These are phyloP conservation scores for Hyles lineata DNA, from an alignment of 2,888 invertebrate genomes.

Conservation along the genomic window DNA sequence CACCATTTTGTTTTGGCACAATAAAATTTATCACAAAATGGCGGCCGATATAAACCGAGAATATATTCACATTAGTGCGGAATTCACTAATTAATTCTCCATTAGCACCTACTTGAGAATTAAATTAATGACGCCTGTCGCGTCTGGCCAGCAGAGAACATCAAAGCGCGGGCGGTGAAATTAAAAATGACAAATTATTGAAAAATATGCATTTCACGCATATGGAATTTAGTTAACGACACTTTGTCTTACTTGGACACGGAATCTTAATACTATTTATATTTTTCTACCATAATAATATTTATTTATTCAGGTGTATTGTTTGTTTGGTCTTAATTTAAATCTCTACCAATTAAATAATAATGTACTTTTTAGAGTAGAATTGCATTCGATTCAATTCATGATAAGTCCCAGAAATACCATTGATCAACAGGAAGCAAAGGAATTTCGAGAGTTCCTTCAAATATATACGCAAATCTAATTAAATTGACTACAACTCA, in stretches of 20 bases:
- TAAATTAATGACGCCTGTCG: conserved; percentile 6
- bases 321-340: too few relatives aligned
- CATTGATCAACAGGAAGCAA: too few relatives aligned
- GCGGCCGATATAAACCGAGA: conserved; percentile 16
- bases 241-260: background rate
- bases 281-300: too few relatives aligned
- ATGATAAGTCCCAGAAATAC: too few relatives aligned
- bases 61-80: conserved; percentile 17
- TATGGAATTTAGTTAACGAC: background rate
- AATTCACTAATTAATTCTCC: conserved; percentile 24
- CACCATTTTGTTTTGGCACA: conserved; percentile 3
- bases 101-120: conserved; percentile 18
- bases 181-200: conserved; percentile 34
- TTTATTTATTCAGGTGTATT: too few relatives aligned
- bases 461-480: background rate
- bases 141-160: conserved; percentile 1
- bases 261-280: background rate
- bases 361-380: too few relatives aligned
- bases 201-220: conserved; percentile 26
- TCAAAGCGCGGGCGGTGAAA: conserved; percentile 26
- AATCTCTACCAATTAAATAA: too few relatives aligned
- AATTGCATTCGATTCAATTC: too few relatives aligned
- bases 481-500: background rate
- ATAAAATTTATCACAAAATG: conserved; percentile 21
- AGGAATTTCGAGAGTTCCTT: too few relatives aligned